These are phyloP conservation scores for Silurus glanis DNA, from an alignment of 2,113 vertebrate genomes.

Conservation along the genomic window DNA sequence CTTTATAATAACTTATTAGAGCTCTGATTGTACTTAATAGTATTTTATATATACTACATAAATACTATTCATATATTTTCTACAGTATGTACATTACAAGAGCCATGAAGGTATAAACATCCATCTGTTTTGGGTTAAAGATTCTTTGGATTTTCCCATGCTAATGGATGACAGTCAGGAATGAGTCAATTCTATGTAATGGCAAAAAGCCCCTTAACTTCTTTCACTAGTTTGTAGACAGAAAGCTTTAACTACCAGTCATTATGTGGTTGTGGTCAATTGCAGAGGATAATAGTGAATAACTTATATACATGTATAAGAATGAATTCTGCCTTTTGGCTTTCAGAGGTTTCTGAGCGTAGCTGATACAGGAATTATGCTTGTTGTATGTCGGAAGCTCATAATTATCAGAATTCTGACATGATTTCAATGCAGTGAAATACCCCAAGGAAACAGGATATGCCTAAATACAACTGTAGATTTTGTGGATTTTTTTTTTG, in stretches of 20 bases:
- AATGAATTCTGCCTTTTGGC: not conserved
- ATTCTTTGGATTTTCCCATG: not conserved
- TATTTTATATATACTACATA: not conserved
- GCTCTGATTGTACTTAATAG: not conserved
- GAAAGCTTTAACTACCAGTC: not conserved
- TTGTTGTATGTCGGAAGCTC: not conserved
- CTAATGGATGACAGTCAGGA: not conserved
- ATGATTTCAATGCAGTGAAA: not conserved
- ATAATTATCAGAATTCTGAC: not conserved
- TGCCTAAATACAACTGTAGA: not conserved
- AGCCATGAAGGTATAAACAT: not conserved
- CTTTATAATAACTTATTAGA: not conserved
- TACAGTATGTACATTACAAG: not conserved
- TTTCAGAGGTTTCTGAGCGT: not conserved
- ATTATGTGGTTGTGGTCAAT: not conserved
- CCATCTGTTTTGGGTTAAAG: not conserved
- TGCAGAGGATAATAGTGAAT: not conserved
- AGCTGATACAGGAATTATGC: not conserved
- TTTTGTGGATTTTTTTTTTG: not conserved
- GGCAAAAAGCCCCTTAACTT: not conserved
- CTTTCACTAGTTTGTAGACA: not conserved
- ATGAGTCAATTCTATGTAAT: not conserved
- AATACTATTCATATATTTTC: not conserved
- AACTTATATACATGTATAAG: not conserved
- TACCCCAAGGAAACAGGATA: not conserved